A percentile compares a stretch with the other conserved stretches of the same genome.
Conservation (phyloP, 2,888 invertebrate genomes). For the Bombylius discolor region DNA sequence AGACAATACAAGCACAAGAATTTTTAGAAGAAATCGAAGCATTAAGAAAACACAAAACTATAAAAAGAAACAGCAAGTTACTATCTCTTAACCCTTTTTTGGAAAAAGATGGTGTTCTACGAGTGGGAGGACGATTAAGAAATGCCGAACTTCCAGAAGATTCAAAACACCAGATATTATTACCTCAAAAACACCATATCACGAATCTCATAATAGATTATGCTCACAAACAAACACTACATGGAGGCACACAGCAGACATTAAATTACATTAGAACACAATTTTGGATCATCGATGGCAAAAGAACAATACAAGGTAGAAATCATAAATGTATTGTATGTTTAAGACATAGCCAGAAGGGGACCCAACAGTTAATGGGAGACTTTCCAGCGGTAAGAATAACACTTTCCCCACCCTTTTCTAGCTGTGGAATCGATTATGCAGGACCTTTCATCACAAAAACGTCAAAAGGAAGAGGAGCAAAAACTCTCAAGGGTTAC, state of each 20-base stretch:
- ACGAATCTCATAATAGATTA: neutral
- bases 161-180: neutral
- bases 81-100: neutral
- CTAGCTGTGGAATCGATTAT: neutral
- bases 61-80: too few relatives aligned
- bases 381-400: neutral
- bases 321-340: neutral
- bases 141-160: neutral
- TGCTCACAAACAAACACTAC: neutral
- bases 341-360: neutral
- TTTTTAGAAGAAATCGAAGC: too few relatives aligned
- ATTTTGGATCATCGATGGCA: neutral
- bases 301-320: neutral
- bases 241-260: neutral
- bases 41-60: too few relatives aligned
- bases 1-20: too few relatives aligned
- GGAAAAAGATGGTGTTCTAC: neutral
- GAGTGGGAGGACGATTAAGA: neutral
- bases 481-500: neutral
- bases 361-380: neutral
- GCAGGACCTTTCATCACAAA: neutral
- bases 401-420: neutral
- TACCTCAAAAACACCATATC: neutral
- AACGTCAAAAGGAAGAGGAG: neutral
- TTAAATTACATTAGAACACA: neutral